These are phyloP conservation scores for Acanthochromis polyacanthus DNA, from an alignment of 2,113 vertebrate genomes.

Conservation along the genomic window DNA sequence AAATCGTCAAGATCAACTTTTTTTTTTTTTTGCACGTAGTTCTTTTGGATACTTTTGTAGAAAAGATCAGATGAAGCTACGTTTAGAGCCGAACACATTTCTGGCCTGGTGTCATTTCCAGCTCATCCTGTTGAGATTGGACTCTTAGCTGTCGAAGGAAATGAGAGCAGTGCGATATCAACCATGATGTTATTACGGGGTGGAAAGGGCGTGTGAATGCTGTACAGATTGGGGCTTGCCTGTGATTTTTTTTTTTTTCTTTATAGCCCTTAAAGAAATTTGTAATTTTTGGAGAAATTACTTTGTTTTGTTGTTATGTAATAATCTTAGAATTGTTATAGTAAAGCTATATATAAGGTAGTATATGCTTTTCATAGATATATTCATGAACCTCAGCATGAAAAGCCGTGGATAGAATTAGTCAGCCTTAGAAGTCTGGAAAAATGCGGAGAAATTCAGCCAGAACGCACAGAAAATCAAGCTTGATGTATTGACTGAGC, in stretches of 20 bases:
- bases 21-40: background rate
- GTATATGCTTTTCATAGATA: too few relatives aligned
- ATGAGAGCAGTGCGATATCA: background rate
- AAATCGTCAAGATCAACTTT: background rate
- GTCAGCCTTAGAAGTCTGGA: too few relatives aligned
- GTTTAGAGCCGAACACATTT: background rate
- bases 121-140: background rate
- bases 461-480: too few relatives aligned
- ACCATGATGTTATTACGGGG: background rate
- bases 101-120: background rate
- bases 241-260: background rate
- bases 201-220: background rate
- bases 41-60: background rate
- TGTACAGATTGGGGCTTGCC: background rate
- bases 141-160: background rate
- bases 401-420: too few relatives aligned
- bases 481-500: too few relatives aligned
- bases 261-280: background rate
- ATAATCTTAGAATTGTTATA: too few relatives aligned
- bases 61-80: background rate
- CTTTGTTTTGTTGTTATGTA: too few relatives aligned
- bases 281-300: too few relatives aligned
- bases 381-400: too few relatives aligned
- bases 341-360: too few relatives aligned
- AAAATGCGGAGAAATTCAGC: too few relatives aligned